Evolutionary conservation across 2,113 vertebrate genomes (phyloP).

Genomic region (Boulengeromyrus knoepffleri): DNA sequence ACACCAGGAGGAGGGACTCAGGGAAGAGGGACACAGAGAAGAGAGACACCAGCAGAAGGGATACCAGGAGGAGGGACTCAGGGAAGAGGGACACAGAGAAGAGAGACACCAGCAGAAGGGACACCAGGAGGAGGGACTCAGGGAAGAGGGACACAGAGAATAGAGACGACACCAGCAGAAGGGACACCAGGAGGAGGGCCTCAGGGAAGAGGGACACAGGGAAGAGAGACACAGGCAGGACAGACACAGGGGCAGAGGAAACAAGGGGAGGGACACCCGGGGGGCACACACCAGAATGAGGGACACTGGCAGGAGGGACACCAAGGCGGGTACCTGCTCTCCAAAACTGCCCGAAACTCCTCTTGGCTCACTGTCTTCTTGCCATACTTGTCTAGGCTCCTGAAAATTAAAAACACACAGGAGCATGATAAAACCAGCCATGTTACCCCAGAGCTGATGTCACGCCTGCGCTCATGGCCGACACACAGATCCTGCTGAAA

Average conservation of each 20-base stretch:
- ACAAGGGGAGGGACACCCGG: background rate
- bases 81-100: too few relatives aligned
- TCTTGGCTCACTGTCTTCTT: conserved; percentile 38
- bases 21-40: too few relatives aligned
- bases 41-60: too few relatives aligned
- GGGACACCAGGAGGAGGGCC: too few relatives aligned
- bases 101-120: too few relatives aligned
- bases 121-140: too few relatives aligned
- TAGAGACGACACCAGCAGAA: too few relatives aligned
- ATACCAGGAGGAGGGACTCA: too few relatives aligned
- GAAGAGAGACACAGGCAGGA: background rate
- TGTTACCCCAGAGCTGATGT: background rate
- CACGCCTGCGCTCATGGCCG: background rate
- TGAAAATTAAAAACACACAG: conserved; percentile 7
- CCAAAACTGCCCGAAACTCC: conserved; percentile 37
- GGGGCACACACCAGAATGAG: background rate
- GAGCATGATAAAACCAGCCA: background rate
- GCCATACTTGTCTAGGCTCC: conserved; percentile 41
- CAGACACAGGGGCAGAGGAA: background rate
- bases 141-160: too few relatives aligned
- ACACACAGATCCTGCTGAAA: background rate
- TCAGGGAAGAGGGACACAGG: too few relatives aligned
- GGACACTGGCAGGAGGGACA: background rate
- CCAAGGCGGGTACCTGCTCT: conserved; percentile 32
- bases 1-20: too few relatives aligned